These are phyloP conservation scores for Emys orbicularis DNA, from an alignment of 2,797 vertebrate genomes.

Conservation along the genomic window DNA sequence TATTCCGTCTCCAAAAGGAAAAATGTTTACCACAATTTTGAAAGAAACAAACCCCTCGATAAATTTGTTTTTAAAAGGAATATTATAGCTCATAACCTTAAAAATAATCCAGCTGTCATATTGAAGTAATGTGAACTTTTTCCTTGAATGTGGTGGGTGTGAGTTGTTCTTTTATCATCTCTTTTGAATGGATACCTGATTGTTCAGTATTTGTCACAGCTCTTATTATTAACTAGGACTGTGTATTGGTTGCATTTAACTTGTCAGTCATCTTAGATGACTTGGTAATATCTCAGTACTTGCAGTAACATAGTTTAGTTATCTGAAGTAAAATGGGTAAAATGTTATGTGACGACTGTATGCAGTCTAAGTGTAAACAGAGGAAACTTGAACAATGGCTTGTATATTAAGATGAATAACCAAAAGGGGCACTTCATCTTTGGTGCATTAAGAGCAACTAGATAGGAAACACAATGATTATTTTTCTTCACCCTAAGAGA, in stretches of 20 bases:
- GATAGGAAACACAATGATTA: background rate
- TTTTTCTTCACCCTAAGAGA: background rate
- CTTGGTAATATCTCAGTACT: background rate
- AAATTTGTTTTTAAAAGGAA: background rate
- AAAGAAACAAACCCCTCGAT: background rate
- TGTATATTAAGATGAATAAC: background rate
- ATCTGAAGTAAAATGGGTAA: background rate
- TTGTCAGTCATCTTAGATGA: background rate
- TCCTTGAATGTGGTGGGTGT: background rate
- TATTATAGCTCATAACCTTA: background rate
- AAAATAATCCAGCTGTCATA: background rate
- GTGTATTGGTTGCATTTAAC: fast-evolving
- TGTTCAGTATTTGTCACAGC: background rate
- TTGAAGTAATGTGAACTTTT: background rate
- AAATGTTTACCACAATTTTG: background rate
- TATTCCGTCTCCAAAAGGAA: background rate
- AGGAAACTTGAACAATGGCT: background rate
- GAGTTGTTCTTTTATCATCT: background rate
- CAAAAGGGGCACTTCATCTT: background rate
- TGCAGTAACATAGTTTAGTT: background rate
- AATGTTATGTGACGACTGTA: background rate
- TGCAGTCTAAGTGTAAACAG: background rate
- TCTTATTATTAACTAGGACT: background rate
- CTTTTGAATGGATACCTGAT: background rate
- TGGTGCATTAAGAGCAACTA: background rate